Evolutionary conservation across 2,113 vertebrate species (phyloP).

Genomic region (Physeter macrocephalus): DNA sequence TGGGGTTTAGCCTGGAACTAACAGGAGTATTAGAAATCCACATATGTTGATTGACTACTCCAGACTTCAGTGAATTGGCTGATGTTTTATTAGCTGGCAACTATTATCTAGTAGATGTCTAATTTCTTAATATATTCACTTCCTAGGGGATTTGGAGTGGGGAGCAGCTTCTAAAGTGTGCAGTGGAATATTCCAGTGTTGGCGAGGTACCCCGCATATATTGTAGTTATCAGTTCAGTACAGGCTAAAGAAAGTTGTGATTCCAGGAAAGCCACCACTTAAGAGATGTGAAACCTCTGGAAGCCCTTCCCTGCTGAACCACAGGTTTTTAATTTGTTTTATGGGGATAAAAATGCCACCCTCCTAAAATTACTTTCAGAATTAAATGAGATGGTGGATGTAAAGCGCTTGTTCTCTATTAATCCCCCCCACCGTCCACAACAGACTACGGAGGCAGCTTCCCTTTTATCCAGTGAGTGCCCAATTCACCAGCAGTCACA

Average conservation of each 20-base stretch:
- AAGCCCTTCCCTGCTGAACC: neutral
- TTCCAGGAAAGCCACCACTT: neutral
- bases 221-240: neutral
- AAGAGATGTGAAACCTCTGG: neutral
- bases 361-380: neutral
- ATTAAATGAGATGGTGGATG: neutral
- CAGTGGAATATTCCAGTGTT: neutral
- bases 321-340: constrained; percentile 12
- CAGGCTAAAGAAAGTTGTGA: neutral
- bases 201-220: neutral
- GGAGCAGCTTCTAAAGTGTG: neutral
- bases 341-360: constrained; percentile 5
- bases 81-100: constrained; percentile 16
- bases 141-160: neutral
- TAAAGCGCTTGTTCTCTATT: neutral
- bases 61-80: constrained; percentile 14
- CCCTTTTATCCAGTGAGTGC: neutral
- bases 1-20: constrained; percentile 6
- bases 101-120: neutral
- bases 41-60: neutral
- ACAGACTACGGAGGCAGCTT: neutral
- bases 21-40: neutral
- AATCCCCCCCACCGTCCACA: neutral
- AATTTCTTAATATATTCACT: constrained; percentile 26
- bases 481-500: constrained; percentile 11